Conservation (phyloP, 2,113 vertebrate species). For the Abramis brama region DNA sequence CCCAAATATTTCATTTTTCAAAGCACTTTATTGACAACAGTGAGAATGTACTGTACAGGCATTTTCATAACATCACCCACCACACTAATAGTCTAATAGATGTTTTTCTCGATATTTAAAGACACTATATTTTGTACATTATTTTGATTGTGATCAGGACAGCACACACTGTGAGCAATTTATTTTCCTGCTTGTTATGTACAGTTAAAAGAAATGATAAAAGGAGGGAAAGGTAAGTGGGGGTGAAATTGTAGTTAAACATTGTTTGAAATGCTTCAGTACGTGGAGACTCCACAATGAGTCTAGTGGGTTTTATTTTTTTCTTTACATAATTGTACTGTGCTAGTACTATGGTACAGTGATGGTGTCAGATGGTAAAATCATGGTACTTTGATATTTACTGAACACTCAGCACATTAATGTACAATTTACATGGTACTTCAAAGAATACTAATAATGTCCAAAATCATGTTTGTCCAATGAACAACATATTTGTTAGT, state of each 20-base stretch:
- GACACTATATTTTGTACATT: not conserved
- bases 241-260: not conserved
- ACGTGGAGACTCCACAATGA: not conserved
- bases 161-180: not conserved
- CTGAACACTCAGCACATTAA: not conserved
- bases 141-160: not conserved
- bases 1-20: not conserved
- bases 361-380: not conserved
- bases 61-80: not conserved
- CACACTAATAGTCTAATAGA: not conserved
- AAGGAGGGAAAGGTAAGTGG: not conserved
- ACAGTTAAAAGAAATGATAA: not conserved
- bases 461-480: too few relatives aligned
- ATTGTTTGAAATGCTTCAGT: not conserved
- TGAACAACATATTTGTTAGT: not conserved
- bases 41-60: not conserved
- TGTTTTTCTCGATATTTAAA: not conserved
- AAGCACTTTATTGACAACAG: conserved; percentile 5
- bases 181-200: not conserved
- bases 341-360: not conserved
- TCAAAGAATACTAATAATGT: not conserved
- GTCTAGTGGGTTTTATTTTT: not conserved
- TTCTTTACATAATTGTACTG: not conserved
- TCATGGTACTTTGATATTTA: not conserved
- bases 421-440: not conserved